phyloP scores from a whole-genome alignment of 2,113 vertebrate species.

The Hypanus sabinus region DNA sequence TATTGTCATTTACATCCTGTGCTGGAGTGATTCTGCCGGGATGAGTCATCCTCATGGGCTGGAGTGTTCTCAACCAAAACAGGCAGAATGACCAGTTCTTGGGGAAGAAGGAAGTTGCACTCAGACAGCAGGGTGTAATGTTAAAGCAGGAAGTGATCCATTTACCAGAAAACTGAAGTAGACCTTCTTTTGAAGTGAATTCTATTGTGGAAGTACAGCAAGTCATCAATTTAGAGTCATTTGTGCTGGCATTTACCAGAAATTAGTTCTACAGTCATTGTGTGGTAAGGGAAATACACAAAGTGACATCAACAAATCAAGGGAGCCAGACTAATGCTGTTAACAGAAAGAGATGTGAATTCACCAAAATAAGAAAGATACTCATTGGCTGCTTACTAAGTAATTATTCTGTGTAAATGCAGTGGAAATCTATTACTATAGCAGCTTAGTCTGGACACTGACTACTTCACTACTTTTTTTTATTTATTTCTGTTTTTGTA shows the following conservation, averaged over 20 bases:
- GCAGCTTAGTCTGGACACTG: too few relatives aligned
- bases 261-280: background rate
- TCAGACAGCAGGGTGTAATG: background rate
- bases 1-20: background rate
- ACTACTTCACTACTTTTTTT: too few relatives aligned
- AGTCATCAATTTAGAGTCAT: background rate
- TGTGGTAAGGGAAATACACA: background rate
- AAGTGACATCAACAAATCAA: background rate
- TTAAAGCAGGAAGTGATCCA: background rate
- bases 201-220: background rate
- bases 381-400: background rate
- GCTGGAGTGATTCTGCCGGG: background rate
- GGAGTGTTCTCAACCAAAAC: background rate
- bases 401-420: background rate
- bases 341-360: background rate
- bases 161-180: conserved; percentile 32
- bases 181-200: background rate
- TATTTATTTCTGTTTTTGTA: too few relatives aligned
- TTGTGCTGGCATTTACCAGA: conserved; percentile 1
- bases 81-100: background rate
- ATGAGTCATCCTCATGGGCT: background rate
- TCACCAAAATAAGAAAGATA: background rate
- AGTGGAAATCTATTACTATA: background rate
- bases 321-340: too few relatives aligned
- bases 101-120: background rate